Conservation (phyloP, 2,797 vertebrate genomes). For the Serranus cabrilla region DNA sequence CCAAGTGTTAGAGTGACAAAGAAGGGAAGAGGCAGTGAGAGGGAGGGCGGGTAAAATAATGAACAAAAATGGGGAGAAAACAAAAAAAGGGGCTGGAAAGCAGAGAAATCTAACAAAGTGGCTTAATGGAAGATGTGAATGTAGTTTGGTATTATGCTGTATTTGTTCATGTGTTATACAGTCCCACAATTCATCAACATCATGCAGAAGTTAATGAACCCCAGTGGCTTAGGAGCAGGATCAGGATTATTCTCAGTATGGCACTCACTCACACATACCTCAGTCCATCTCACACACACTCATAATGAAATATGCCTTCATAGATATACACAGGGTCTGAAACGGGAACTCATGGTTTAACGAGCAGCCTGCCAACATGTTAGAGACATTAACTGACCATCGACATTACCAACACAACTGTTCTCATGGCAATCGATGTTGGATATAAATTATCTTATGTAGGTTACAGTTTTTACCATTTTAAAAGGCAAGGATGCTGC, state of each 20-base stretch:
- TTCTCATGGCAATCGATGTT: too few relatives aligned
- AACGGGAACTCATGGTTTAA: neutral
- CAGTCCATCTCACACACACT: neutral
- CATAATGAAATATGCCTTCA: neutral
- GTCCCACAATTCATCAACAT: constrained; percentile 41
- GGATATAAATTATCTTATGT: too few relatives aligned
- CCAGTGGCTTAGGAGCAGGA: constrained; percentile 37
- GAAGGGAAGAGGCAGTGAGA: neutral
- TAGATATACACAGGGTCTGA: neutral
- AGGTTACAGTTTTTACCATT: too few relatives aligned
- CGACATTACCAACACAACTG: neutral
- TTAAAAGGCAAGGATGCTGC: neutral
- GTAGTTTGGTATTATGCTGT: constrained; percentile 21
- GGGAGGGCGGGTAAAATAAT: neutral
- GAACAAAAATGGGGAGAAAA: neutral
- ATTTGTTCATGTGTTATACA: constrained; percentile 37
- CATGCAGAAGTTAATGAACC: constrained; percentile 63
- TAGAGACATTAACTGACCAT: neutral
- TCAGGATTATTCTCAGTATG: constrained; percentile 26
- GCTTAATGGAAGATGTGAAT: constrained; percentile 7
- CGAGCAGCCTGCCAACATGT: neutral
- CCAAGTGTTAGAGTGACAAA: constrained; percentile 9
- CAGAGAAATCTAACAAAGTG: neutral
- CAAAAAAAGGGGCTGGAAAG: neutral
- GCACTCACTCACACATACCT: constrained; percentile 19